Evolutionary conservation across 2,888 invertebrate species (phyloP).

Genomic region (Platycheirus rosarum): DNA sequence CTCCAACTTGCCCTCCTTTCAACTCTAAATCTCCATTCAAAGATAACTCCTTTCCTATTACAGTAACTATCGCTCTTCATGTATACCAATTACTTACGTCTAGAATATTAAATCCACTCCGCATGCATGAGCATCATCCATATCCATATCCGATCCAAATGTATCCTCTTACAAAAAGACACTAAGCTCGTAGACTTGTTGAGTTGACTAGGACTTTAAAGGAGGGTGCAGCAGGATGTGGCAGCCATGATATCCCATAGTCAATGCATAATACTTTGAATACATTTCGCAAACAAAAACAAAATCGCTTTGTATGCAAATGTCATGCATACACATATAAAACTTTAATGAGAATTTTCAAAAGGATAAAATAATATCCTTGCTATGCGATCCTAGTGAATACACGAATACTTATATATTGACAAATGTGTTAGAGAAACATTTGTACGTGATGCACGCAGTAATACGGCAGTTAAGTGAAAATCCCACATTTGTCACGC

Average conservation of each 20-base stretch:
- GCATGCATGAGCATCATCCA: constrained; percentile 11
- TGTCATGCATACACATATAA: constrained; percentile 43
- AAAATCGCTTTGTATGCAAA: constrained; percentile 53
- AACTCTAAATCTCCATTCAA: background rate
- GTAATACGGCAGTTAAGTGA: background rate
- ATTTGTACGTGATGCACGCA: background rate
- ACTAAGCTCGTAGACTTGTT: background rate
- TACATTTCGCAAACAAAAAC: constrained; percentile 3
- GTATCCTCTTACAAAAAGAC: background rate
- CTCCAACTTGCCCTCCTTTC: background rate
- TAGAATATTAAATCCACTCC: constrained; percentile 20
- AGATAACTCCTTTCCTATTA: background rate
- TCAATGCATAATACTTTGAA: background rate
- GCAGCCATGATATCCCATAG: background rate
- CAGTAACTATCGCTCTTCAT: constrained; percentile 7
- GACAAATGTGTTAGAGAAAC: background rate
- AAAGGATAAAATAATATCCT: constrained; percentile 29
- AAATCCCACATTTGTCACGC: constrained; percentile 33
- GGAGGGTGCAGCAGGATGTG: background rate
- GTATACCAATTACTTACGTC: constrained; percentile 27
- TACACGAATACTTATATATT: too few relatives aligned
- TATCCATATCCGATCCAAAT: background rate
- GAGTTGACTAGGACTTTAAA: background rate
- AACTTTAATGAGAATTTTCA: constrained; percentile 54
- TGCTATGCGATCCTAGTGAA: background rate